Base-by-base conservation (phyloP, 2,113 vertebrate genomes). In the Pantherophis guttatus region DNA sequence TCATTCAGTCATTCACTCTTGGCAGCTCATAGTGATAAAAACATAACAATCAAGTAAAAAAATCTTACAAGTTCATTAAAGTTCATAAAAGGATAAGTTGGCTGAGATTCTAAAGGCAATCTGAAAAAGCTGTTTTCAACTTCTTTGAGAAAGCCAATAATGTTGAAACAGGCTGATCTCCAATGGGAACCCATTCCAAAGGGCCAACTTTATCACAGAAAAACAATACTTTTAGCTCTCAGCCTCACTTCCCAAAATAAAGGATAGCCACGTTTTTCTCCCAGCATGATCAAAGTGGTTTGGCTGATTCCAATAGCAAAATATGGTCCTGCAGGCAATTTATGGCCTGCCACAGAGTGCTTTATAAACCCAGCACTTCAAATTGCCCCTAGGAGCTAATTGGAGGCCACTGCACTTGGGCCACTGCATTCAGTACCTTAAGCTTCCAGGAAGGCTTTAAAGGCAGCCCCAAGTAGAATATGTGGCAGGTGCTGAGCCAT, bases 301-400 rank as follows among this genome's bases (percentile, higher is more conserved):
- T 5, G 13, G 65, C n/a, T 75, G n/a, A 75, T 13, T 75, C n/a
- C n/a, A 70, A n/a, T 70, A n/a, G 62, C 11, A 70, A 70, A 29
- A 70, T 75, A 15, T 33, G 29, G 2, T 75, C 65, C 65, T 15
- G 29, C 65, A 70, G 29, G 29, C 29, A 29, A 33, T 70, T 70
- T 29, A 70, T 1, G 0, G 0, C 11, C 29, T 33, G 65, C n/a
- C n/a, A 39, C 19, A 81, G n/a, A 8, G 13, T 0, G 15, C 17
- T 81, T 75, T 81, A 81, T 19, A 81, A 81, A 39, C 0, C 17
- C 33, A 81, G 70, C 70, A 81, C 1, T 81, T 39, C 17, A 81
- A 81, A 81, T 39, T 81, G 17, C 3, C 7, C 7, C 70, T 15
- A 39, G 33, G 17, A 81, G 33, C 13, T 81, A 81, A 81, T 81